Conservation (phyloP, 1,140 invertebrate species). For the Drosophila kikkawai region DNA sequence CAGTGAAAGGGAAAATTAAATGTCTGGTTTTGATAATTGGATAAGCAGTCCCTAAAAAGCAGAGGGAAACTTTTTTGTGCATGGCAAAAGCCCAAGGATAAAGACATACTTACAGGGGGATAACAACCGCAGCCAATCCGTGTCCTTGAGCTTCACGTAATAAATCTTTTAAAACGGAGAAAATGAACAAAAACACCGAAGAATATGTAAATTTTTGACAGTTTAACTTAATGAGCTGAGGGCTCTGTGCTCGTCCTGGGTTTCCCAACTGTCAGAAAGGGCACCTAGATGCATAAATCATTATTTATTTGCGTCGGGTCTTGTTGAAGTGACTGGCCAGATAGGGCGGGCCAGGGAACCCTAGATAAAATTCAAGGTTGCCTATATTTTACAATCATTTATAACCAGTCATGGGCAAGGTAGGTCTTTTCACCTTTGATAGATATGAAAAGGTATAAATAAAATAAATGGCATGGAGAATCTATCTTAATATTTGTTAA, state of each 20-base stretch:
- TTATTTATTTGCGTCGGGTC: constrained; percentile 70
- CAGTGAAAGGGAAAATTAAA: constrained; percentile 66
- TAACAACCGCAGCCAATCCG: constrained; percentile 35
- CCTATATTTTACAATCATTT: constrained; percentile 17
- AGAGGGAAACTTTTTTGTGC: constrained; percentile 28
- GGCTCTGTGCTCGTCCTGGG: constrained; percentile 9
- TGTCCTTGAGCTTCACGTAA: constrained; percentile 38
- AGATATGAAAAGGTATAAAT: neutral
- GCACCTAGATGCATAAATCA: constrained; percentile 65
- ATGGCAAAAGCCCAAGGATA: constrained; percentile 3
- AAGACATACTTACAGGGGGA: constrained; percentile 23
- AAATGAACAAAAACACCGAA: constrained; percentile 14
- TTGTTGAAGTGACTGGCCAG: constrained; percentile 62
- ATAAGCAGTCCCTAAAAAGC: constrained; percentile 48
- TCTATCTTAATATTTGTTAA: neutral
- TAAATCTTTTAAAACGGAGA: constrained; percentile 56
- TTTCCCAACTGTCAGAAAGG: constrained; percentile 41
- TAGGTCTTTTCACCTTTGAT: constrained; percentile 1
- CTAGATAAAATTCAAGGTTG: constrained; percentile 12
- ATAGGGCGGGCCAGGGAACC: neutral
- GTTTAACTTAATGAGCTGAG: constrained; percentile 74
- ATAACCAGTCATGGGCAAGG: constrained; percentile 4
- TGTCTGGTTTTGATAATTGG: constrained; percentile 68
- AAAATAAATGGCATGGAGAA: neutral
- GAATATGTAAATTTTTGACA: constrained; percentile 79